phyloP scores from a whole-genome alignment of 2,113 vertebrate genomes.

The Corapipo altera region DNA sequence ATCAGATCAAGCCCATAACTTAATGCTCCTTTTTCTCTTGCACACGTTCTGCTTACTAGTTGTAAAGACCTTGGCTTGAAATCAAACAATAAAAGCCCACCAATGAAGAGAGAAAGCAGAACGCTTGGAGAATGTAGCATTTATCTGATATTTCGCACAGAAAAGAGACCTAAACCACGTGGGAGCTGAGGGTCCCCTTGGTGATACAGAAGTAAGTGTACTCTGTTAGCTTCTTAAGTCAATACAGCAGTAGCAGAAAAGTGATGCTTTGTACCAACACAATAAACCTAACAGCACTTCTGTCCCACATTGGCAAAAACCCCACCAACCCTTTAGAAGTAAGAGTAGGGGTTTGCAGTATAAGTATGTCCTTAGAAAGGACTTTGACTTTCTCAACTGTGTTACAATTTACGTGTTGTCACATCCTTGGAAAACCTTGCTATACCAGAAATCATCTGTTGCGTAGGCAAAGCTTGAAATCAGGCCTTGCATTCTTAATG shows the following conservation, averaged over 20 bases:
- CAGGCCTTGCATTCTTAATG: not conserved
- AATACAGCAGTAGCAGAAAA: not conserved
- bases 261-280: not conserved
- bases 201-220: not conserved
- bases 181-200: not conserved
- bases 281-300: not conserved
- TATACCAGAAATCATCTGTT: conserved; percentile 9
- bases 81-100: not conserved
- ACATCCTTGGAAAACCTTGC: conserved; percentile 5
- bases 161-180: not conserved
- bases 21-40: not conserved
- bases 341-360: not conserved
- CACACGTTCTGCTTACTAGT: not conserved
- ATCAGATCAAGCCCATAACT: not conserved
- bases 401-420: not conserved
- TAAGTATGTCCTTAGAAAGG: not conserved
- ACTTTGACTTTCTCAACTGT: not conserved
- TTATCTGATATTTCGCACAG: not conserved
- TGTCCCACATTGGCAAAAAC: not conserved
- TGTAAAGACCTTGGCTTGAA: not conserved
- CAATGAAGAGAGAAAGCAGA: not conserved
- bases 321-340: not conserved
- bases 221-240: not conserved
- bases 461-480: not conserved
- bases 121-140: not conserved